Conservation (phyloP, 2,888 invertebrate genomes). For the Nephrocerus scutellatus region DNA sequence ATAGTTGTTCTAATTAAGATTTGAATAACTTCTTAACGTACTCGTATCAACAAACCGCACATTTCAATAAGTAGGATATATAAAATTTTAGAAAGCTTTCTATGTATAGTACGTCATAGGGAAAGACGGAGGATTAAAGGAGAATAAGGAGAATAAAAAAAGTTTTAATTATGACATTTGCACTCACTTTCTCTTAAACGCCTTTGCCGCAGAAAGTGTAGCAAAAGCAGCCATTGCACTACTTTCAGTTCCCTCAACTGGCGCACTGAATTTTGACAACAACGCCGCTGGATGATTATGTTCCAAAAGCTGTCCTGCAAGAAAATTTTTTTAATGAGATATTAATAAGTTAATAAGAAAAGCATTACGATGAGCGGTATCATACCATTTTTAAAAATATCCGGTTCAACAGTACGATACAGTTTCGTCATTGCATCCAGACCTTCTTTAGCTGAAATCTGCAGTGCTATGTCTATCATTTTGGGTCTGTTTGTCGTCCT, state of each 20-base stretch:
- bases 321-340: not conserved
- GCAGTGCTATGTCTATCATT: constrained; percentile 41
- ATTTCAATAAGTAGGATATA: too few species aligned
- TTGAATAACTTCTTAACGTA: too few species aligned
- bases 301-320: constrained; percentile 40
- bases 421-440: constrained; percentile 43
- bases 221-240: constrained; percentile 46
- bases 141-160: too few species aligned
- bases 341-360: constrained; percentile 3
- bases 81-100: not conserved
- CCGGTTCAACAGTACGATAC: constrained; percentile 43
- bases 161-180: too few species aligned
- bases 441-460: constrained; percentile 44
- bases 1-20: too few species aligned
- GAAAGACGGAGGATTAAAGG: too few species aligned
- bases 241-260: constrained; percentile 33
- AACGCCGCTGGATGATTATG: constrained; percentile 44
- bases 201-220: constrained; percentile 43
- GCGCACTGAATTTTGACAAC: constrained; percentile 45
- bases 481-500: too few species aligned
- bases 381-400: constrained; percentile 43
- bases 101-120: not conserved
- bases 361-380: constrained; percentile 12
- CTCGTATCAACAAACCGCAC: too few species aligned
- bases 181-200: constrained; percentile 46